phyloP scores from a whole-genome alignment of 2,113 vertebrate species.

The Laticauda laticaudata region DNA sequence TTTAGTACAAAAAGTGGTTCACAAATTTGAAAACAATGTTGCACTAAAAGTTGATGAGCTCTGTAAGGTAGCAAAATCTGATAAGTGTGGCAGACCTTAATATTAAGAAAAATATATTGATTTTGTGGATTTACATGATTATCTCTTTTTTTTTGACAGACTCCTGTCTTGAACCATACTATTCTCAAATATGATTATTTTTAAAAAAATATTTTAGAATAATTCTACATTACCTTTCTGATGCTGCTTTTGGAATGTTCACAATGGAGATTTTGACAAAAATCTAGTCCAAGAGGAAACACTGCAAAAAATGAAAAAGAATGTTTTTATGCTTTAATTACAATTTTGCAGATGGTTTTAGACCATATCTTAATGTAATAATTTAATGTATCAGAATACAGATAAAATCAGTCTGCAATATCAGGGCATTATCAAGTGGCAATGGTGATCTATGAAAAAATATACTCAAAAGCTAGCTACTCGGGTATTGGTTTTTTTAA shows the following conservation, averaged over 20 bases:
- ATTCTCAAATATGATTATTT: not conserved
- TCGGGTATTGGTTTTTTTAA: not conserved
- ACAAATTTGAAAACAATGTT: not conserved
- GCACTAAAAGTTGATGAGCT: not conserved
- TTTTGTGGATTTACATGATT: not conserved
- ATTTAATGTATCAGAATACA: not conserved
- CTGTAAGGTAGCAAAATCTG: not conserved
- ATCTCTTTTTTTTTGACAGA: not conserved
- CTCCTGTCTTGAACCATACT: not conserved
- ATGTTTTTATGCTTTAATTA: constrained; percentile 1
- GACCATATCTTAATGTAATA: not conserved
- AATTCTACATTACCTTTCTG: constrained; percentile 7
- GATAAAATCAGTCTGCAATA: not conserved
- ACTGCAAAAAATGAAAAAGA: constrained; percentile 30
- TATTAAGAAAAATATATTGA: not conserved
- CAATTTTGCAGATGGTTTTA: not conserved
- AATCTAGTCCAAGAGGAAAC: constrained; percentile 24
- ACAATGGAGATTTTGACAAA: constrained; percentile 21
- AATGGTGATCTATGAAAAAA: not conserved
- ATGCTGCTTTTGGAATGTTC: constrained; percentile 23
- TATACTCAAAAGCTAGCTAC: not conserved
- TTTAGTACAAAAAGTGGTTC: not conserved
- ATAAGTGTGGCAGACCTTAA: not conserved
- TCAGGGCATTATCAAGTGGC: not conserved
- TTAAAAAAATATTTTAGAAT: not conserved